These are phyloP conservation scores for Potamarius usumacintae DNA, from an alignment of 2,113 vertebrate genomes.

Conservation along the genomic window DNA sequence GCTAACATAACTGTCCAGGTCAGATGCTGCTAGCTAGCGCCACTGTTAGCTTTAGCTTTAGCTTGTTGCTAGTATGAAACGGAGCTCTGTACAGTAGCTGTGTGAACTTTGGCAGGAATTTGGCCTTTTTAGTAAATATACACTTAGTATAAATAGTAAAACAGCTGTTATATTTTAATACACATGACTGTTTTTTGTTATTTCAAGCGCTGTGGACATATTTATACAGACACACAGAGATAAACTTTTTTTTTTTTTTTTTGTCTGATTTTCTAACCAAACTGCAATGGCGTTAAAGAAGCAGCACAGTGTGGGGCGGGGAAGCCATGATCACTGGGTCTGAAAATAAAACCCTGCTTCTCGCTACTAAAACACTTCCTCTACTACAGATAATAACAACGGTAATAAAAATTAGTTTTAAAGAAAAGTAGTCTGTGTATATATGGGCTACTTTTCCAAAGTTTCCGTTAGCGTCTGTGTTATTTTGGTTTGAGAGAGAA, in stretches of 20 bases:
- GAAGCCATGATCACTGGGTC: conserved; percentile 63
- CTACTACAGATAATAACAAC: not conserved
- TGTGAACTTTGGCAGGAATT: conserved; percentile 16
- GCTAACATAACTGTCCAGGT: conserved; percentile 48
- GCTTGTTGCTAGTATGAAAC: conserved; percentile 34
- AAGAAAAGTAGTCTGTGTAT: not conserved
- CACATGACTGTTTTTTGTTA: not conserved
- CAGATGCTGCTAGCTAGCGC: conserved; percentile 2
- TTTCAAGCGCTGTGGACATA: not conserved
- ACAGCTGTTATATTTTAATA: not conserved
- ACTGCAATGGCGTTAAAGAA: conserved; percentile 49
- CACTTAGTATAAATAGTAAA: not conserved
- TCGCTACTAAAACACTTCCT: too few relatives aligned
- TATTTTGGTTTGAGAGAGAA: not conserved
- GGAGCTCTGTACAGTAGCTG: not conserved
- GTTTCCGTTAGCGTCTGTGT: not conserved
- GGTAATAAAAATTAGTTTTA: too few relatives aligned
- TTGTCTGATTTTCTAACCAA: conserved; percentile 22
- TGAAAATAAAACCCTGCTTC: not conserved
- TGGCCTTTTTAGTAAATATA: not conserved
- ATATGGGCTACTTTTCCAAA: not conserved
- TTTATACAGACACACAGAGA: not conserved
- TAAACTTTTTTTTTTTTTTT: conserved; percentile 15
- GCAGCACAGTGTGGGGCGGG: conserved; percentile 2
- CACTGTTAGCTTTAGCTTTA: conserved; percentile 32